Conservation (phyloP, 2,113 vertebrate genomes). For the Eulacestoma nigropectus region DNA sequence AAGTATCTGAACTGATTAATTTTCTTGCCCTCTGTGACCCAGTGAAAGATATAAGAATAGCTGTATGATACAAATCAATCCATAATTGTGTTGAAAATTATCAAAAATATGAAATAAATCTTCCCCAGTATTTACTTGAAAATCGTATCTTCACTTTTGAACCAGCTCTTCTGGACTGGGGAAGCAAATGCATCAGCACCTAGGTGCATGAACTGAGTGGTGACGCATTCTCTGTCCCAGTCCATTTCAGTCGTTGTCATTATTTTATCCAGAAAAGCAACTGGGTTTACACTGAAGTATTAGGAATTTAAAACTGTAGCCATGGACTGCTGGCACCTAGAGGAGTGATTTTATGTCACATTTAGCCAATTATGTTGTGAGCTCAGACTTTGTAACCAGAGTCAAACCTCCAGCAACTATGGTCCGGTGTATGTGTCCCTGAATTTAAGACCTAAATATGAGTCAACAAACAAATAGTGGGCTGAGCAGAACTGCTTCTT, state of each 20-base stretch:
- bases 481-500: background rate
- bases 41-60: background rate
- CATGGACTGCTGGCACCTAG: background rate
- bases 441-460: background rate
- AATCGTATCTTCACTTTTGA: background rate
- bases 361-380: background rate
- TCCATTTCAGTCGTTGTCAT: background rate
- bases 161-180: background rate
- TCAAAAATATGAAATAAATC: background rate
- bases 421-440: background rate
- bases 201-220: background rate
- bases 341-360: background rate
- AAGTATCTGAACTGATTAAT: background rate
- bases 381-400: background rate
- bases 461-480: background rate
- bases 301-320: background rate
- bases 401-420: background rate
- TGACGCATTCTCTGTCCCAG: background rate
- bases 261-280: background rate
- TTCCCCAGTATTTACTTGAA: background rate
- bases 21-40: background rate
- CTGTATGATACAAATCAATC: background rate
- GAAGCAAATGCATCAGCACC: background rate
- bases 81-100: background rate
- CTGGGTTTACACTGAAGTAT: background rate